These are phyloP conservation scores for Allophyes oxyacanthae DNA, from an alignment of 2,888 invertebrate genomes.

Conservation along the genomic window DNA sequence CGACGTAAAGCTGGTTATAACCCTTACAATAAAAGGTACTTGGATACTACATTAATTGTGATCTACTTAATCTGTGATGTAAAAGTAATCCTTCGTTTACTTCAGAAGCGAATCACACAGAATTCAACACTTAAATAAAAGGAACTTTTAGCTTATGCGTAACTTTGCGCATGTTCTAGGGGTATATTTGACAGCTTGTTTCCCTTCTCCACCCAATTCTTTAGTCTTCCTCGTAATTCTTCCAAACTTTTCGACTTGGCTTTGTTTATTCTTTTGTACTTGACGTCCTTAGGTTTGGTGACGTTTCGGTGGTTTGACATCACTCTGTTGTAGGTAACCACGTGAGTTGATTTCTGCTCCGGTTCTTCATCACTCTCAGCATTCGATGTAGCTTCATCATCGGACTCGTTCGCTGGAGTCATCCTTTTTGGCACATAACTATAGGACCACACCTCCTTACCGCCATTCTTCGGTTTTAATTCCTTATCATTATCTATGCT, in stretches of 20 bases:
- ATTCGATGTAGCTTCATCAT: constrained; percentile 82
- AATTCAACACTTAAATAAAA: constrained; percentile 63
- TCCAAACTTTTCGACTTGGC: constrained; percentile 97
- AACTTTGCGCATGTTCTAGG: constrained; percentile 91
- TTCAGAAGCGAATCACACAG: constrained; percentile 30
- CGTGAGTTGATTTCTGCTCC: constrained; percentile 86
- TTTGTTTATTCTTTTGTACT: constrained; percentile 97
- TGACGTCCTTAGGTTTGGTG: constrained; percentile 97
- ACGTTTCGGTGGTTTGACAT: constrained; percentile 97
- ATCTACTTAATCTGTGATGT: constrained; percentile 48
- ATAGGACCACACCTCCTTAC: constrained; percentile 83
- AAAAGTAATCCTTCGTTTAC: constrained; percentile 25
- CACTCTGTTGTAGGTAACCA: constrained; percentile 94
- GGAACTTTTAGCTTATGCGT: constrained; percentile 86
- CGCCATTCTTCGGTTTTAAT: constrained; percentile 67
- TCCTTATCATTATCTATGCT: constrained; percentile 84
- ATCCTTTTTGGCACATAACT: constrained; percentile 87
- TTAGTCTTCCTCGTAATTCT: constrained; percentile 94
- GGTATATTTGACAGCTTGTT: constrained; percentile 91
- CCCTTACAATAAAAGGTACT: constrained; percentile 63
- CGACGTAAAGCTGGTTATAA: constrained; percentile 69
- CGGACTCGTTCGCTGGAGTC: constrained; percentile 81
- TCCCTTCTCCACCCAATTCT: constrained; percentile 96
- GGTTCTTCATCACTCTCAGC: constrained; percentile 82
- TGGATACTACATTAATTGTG: constrained; percentile 49